Evolutionary conservation across 2,797 vertebrate species (phyloP).

Genomic region (Characodon lateralis): DNA sequence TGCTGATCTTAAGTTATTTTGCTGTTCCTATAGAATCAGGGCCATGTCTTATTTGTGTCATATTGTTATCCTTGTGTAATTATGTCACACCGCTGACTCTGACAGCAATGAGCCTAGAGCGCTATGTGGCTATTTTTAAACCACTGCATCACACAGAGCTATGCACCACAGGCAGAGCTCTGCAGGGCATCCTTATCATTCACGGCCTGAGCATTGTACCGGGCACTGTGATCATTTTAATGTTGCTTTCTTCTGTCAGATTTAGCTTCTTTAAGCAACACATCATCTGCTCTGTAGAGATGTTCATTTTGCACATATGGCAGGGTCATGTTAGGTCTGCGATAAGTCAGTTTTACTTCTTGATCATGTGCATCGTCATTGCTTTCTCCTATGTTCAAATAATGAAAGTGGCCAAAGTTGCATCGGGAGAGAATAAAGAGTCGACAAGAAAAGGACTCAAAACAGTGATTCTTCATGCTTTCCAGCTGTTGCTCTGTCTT

Average conservation of each 20-base stretch:
- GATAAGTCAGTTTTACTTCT: slow-evolving; percentile 50
- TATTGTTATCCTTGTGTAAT: background rate
- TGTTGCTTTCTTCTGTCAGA: slow-evolving; percentile 23
- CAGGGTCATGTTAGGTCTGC: slow-evolving; percentile 39
- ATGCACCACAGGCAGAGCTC: slow-evolving; percentile 23
- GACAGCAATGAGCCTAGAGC: slow-evolving; percentile 70
- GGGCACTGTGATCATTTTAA: background rate
- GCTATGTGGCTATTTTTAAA: slow-evolving; percentile 69
- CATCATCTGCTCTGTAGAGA: slow-evolving; percentile 5
- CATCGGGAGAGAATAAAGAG: slow-evolving; percentile 54
- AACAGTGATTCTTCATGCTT: slow-evolving; percentile 60
- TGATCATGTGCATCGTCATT: slow-evolving; percentile 48
- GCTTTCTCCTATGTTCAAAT: slow-evolving; percentile 59
- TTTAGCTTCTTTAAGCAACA: background rate
- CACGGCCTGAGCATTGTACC: slow-evolving; percentile 44
- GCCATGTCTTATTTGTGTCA: slow-evolving; percentile 37
- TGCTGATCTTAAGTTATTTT: slow-evolving; percentile 21
- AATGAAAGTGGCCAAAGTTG: slow-evolving; percentile 49
- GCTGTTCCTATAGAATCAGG: slow-evolving; percentile 3
- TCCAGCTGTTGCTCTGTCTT: slow-evolving; percentile 65
- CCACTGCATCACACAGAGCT: slow-evolving; percentile 62
- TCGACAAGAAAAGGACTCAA: slow-evolving; percentile 49
- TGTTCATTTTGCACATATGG: slow-evolving; percentile 38
- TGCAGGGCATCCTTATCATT: slow-evolving; percentile 50
- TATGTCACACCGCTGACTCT: slow-evolving; percentile 63